Base-by-base conservation (phyloP, 2,797 vertebrate genomes). In the Phrynocephalus vlangalii region DNA sequence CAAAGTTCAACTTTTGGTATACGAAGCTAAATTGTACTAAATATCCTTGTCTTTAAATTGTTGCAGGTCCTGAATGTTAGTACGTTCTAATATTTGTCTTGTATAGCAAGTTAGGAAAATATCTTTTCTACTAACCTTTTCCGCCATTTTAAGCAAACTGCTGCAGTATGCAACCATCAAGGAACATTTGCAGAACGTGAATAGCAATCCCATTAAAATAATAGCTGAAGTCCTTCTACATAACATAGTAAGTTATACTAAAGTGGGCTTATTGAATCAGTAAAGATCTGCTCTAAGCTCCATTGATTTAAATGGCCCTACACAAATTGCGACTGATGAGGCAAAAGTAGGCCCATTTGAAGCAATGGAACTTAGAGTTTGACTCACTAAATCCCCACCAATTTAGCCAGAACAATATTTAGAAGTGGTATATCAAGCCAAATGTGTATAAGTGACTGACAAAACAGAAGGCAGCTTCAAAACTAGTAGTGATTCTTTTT, bases 1-100 rank as follows among this genome's bases (percentile, higher is more conserved):
- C 30, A 87, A 78, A 87, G 56, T 20, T 60, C 18, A 77, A 8
- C 18, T 60, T 83, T 50, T 30, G 63, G 83, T 84, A 66, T 18
- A 63, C 56, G 56, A 76, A 56, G 66, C 67, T 52, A 75, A 75
- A 5, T 82, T 63, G 26, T 44, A 87, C 18, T 26, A 30, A 70
- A 68, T 75, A 86, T 6, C 72, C 67, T 3, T 68, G 52, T 66
- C 11, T 56, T 28, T 87, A 60, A 72, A 26, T 24, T 50, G 70
- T 3, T 79, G 5, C 20, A 79, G 22, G 15, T 79, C 20, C 63
- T 88, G 26, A 80, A 63, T 48, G 48, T 63, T 8, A 48, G 16
- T 79, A 44, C 68, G n/a, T 80, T 80, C 20, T 83, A 18, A 79
- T 44, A 28, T 71, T 60, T 78, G 33, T 44, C 11, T 1, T 72